phyloP scores from a whole-genome alignment of 1,140 invertebrate genomes.

The Anadara kagoshimensis region DNA sequence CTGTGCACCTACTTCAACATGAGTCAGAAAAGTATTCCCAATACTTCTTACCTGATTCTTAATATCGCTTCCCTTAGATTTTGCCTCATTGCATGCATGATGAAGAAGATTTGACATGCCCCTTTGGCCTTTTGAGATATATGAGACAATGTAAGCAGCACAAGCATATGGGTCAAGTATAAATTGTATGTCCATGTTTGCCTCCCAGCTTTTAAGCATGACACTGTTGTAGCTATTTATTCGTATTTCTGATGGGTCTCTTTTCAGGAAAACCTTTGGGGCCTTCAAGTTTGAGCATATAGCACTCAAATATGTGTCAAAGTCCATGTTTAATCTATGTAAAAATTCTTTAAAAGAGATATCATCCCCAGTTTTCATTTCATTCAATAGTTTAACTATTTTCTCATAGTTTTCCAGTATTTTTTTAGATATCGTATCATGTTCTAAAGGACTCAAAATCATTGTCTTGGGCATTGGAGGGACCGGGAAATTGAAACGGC shows the following conservation, averaged over 20 bases:
- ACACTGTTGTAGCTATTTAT: slow-evolving; percentile 33
- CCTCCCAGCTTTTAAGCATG: slow-evolving; percentile 29
- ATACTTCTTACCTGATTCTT: slow-evolving; percentile 28
- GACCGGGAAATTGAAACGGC: slow-evolving; percentile 10
- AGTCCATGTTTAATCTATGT: background rate
- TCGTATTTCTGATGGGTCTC: slow-evolving; percentile 11
- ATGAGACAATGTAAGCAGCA: slow-evolving; percentile 39
- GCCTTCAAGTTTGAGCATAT: background rate
- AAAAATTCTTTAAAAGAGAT: background rate
- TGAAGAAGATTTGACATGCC: slow-evolving; percentile 36
- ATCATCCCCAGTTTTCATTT: background rate
- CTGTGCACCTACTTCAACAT: slow-evolving; percentile 33
- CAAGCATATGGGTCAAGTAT: slow-evolving; percentile 40
- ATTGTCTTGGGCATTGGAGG: slow-evolving; percentile 2
- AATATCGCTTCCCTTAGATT: background rate
- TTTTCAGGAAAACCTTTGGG: slow-evolving; percentile 9
- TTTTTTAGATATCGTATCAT: no score
- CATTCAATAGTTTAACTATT: background rate
- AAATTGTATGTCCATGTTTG: slow-evolving; percentile 42
- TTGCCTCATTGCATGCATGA: slow-evolving; percentile 9
- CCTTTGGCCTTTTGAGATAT: slow-evolving; percentile 40
- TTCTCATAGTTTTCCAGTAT: no score
- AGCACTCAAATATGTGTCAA: no score
- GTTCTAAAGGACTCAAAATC: background rate
- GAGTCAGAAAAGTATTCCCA: slow-evolving; percentile 22